phyloP scores from a whole-genome alignment of 2,888 invertebrate species.

The Plagiodera versicolora region DNA sequence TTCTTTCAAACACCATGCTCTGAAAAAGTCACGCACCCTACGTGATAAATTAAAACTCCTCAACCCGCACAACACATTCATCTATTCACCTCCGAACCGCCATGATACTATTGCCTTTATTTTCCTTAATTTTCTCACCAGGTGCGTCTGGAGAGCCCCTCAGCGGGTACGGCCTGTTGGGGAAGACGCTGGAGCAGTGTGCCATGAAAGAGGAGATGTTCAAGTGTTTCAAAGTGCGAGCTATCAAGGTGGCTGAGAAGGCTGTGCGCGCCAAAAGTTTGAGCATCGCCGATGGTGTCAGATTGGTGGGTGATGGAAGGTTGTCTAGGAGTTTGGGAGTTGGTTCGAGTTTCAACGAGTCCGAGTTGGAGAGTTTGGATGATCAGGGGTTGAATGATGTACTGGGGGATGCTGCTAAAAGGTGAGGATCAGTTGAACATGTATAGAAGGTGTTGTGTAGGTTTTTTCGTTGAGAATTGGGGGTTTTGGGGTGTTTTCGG shows the following conservation, averaged over 20 bases:
- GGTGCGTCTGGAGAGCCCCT: constrained; percentile 4
- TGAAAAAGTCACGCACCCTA: constrained; percentile 28
- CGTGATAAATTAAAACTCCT: constrained; percentile 22
- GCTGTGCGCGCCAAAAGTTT: constrained; percentile 66
- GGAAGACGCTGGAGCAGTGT: constrained; percentile 64
- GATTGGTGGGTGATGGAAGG: constrained; percentile 57
- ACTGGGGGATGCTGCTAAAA: constrained; percentile 59
- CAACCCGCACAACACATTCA: constrained; percentile 4
- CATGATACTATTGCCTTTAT: constrained; percentile 6
- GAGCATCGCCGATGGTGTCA: constrained; percentile 65
- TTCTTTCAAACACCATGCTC: constrained; percentile 28
- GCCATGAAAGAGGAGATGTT: constrained; percentile 64
- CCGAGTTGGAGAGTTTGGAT: constrained; percentile 63
- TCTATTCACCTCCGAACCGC: constrained; percentile 11
- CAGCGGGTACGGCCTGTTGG: constrained; percentile 18
- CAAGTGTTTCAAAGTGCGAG: constrained; percentile 73
- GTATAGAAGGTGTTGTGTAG: no score
- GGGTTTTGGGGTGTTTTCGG: no score
- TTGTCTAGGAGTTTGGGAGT: constrained; percentile 25
- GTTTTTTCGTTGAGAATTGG: no score
- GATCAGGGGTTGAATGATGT: constrained; percentile 64
- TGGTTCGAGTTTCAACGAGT: constrained; percentile 41
- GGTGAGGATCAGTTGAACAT: constrained; percentile 19
- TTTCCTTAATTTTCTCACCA: constrained; percentile 8
- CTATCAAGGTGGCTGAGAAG: constrained; percentile 66